Evolutionary conservation across 1,140 invertebrate species (phyloP).

Genomic region (Eurosta solidaginis): DNA sequence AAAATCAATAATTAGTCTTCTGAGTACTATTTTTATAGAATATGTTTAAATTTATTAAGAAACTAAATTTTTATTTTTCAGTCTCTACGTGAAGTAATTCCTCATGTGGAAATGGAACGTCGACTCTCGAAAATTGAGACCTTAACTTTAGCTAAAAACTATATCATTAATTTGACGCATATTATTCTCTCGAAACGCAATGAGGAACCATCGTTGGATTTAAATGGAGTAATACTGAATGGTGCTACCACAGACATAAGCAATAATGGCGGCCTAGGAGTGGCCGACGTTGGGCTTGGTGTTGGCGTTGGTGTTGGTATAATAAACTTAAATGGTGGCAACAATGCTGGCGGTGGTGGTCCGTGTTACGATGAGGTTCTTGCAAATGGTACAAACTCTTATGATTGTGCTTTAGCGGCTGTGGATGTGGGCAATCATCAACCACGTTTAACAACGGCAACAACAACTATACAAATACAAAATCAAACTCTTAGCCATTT

Average conservation of each 20-base stretch:
- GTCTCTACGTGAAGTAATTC: constrained; percentile 83
- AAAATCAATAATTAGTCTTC: constrained; percentile 6
- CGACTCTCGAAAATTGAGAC: constrained; percentile 88
- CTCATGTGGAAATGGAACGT: constrained; percentile 83
- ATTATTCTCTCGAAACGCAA: constrained; percentile 69
- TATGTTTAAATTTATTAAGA: too few relatives aligned
- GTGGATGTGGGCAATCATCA: constrained; percentile 40
- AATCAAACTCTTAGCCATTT: constrained; percentile 40
- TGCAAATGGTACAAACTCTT: constrained; percentile 38
- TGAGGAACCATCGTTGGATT: constrained; percentile 56
- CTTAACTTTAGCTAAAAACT: constrained; percentile 85
- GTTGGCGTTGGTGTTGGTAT: constrained; percentile 25
- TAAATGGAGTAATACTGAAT: constrained; percentile 43
- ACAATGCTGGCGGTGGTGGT: constrained; percentile 34
- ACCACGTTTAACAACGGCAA: constrained; percentile 39
- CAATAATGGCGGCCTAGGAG: neutral
- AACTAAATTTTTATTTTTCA: constrained; percentile 61
- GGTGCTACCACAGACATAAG: neutral
- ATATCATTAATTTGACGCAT: constrained; percentile 88
- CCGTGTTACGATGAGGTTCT: constrained; percentile 32
- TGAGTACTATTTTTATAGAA: too few relatives aligned
- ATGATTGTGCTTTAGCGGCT: constrained; percentile 50
- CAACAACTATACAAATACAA: constrained; percentile 45
- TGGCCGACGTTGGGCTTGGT: neutral
- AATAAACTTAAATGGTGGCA: neutral